Percentiles rank a stretch among this genome's conserved stretches.
Evolutionary conservation across 2,797 vertebrate genomes (phyloP).

Genomic region (Cichlasoma orientale): DNA sequence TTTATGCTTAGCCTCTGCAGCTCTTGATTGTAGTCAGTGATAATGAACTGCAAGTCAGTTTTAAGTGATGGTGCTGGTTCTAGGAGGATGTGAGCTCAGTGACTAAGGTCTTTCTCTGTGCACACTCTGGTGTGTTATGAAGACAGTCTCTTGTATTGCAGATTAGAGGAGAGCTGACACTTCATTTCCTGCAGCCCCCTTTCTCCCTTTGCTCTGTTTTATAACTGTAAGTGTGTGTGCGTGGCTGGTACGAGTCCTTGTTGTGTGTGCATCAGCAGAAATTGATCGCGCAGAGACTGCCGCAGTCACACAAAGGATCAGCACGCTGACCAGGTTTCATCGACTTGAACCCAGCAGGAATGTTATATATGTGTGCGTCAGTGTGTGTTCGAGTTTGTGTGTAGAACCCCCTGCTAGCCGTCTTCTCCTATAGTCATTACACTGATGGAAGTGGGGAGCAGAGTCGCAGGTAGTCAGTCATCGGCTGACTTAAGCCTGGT

Average conservation of each 20-base stretch:
- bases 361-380: not conserved
- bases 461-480: conserved; percentile 41
- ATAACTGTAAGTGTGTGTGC: conserved; percentile 21
- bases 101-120: conserved; percentile 5
- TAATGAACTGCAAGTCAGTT: conserved; percentile 12
- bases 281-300: conserved; percentile 51
- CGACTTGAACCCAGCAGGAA: conserved; percentile 27
- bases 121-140: conserved; percentile 7
- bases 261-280: conserved; percentile 62
- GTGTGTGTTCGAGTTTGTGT: not conserved
- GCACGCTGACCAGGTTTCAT: conserved; percentile 27
- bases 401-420: conserved; percentile 10
- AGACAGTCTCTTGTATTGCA: conserved; percentile 12
- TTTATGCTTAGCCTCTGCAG: not conserved
- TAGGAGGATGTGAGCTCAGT: conserved; percentile 11
- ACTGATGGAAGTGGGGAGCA: conserved; percentile 40
- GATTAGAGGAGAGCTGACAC: conserved; percentile 46
- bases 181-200: conserved; percentile 47
- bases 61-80: conserved; percentile 29
- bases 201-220: conserved; percentile 31
- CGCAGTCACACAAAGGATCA: conserved; percentile 18
- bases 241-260: not conserved
- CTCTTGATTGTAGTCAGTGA: conserved; percentile 2
- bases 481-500: conserved; percentile 16
- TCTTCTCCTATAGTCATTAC: conserved; percentile 35